These are phyloP conservation scores for Bombus soroeensis DNA, from an alignment of 1,140 invertebrate genomes.

Conservation along the genomic window DNA sequence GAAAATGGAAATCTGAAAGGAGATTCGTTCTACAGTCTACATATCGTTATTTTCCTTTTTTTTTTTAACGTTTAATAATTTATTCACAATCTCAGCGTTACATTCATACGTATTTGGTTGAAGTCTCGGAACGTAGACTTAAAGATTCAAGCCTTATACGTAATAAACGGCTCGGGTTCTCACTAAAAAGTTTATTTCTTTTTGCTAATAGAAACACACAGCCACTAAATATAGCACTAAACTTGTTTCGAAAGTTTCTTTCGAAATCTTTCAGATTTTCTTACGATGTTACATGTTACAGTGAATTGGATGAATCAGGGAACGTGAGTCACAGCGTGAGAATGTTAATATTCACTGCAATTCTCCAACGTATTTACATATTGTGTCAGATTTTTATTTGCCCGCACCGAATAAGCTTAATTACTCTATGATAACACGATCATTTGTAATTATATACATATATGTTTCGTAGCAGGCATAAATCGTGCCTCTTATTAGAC, in stretches of 20 bases:
- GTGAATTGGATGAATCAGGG: neutral
- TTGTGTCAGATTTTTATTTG: neutral
- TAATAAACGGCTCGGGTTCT: neutral
- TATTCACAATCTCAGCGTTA: too few species aligned
- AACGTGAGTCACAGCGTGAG: neutral
- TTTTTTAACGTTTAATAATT: too few species aligned
- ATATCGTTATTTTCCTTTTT: too few species aligned
- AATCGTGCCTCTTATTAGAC: too few species aligned
- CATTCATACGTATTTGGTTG: too few species aligned
- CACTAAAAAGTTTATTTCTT: neutral
- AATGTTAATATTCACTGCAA: neutral
- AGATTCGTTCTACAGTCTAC: too few species aligned
- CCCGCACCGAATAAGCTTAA: neutral
- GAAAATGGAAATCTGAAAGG: too few species aligned
- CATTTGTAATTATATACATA: neutral
- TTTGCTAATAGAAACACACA: neutral
- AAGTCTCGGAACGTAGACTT: too few species aligned
- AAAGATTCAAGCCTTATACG: too few species aligned
- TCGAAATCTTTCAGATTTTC: neutral
- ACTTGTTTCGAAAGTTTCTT: neutral
- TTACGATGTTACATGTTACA: neutral
- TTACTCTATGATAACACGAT: neutral
- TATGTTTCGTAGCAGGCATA: too few species aligned
- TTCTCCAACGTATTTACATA: neutral
- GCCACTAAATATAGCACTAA: too few species aligned